Base-by-base conservation (phyloP, 2,113 vertebrate species). In the Lampris megalopsis region DNA sequence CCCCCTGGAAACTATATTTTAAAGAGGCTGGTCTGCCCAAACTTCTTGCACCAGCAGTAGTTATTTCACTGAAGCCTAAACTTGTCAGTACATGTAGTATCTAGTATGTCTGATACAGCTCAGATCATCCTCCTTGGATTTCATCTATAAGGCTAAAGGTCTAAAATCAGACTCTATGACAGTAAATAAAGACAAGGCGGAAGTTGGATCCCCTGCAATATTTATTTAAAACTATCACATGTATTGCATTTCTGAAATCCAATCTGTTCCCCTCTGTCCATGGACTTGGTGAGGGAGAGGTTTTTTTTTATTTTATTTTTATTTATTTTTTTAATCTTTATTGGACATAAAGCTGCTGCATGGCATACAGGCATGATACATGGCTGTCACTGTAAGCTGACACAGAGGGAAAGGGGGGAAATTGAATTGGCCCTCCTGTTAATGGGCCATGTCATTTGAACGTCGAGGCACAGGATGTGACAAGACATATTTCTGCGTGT, bases 381-480 rank as follows among this genome's bases (percentile, higher is more conserved):
- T 84, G 63, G 75, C 80, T 86, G 84, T 81, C 71, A 79, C 75
- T 80, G 66, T 68, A 80, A 82, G 82, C 84, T 68, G 77, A 77
- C 56, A 73, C 78, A 68, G 68, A 80, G 62, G 75, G 54, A 69
- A 8, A 64, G 60, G 42, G 24, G 6, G 84, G 68, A 82, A 83
- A 89, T 85, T 86, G 63, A 90, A 86, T 83, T 81, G 79, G 66
- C 37, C 59, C 45, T 76, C 37, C n/a, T 52, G 79, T 75, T 85
- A 79, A 86, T 77, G 85, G 64, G n/a, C 53, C 63, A 50, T 89
- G 82, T 75, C 80, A 84, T 52, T 24, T 59, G 63, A 76, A 47
- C 41, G 48, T 71, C 77, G 83, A 53, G 63, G 68, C 58, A 68
- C 75, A 71, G 57, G 78, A 80, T 71, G 68, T 79, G 75, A 86